Evolutionary conservation across 2,797 vertebrate species (phyloP).

Genomic region (Artibeus jamaicensis): DNA sequence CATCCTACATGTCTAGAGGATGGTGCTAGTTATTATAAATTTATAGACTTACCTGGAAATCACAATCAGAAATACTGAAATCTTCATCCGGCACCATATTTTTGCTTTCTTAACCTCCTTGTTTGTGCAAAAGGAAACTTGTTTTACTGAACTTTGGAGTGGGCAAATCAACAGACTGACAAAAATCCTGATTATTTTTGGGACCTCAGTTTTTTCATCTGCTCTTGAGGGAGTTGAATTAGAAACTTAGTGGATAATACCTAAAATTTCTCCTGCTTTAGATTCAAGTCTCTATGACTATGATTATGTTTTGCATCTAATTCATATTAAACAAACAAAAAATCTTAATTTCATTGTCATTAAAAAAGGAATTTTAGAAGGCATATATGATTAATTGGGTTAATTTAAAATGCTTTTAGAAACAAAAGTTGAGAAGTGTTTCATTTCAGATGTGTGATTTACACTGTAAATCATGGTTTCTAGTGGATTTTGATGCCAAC

Average conservation of each 20-base stretch:
- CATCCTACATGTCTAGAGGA: neutral
- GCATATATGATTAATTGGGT: neutral
- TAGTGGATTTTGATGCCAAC: neutral
- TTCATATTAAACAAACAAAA: neutral
- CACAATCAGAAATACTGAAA: neutral
- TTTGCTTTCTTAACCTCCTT: neutral
- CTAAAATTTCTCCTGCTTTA: neutral
- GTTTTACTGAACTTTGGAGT: neutral
- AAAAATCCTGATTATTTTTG: neutral
- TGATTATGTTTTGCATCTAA: neutral
- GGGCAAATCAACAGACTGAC: neutral
- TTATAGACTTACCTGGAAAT: neutral
- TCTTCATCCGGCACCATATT: neutral
- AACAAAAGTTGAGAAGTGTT: neutral
- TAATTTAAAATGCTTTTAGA: conserved; percentile 6
- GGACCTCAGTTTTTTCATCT: neutral
- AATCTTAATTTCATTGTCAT: neutral
- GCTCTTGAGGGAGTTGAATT: neutral
- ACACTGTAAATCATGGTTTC: neutral
- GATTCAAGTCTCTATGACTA: neutral
- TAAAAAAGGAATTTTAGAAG: neutral
- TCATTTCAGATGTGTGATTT: neutral
- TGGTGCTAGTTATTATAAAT: neutral
- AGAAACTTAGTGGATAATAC: neutral
- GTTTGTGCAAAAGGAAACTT: neutral